Conservation (phyloP, 2,888 invertebrate genomes). For the Autographa pulchrina region DNA sequence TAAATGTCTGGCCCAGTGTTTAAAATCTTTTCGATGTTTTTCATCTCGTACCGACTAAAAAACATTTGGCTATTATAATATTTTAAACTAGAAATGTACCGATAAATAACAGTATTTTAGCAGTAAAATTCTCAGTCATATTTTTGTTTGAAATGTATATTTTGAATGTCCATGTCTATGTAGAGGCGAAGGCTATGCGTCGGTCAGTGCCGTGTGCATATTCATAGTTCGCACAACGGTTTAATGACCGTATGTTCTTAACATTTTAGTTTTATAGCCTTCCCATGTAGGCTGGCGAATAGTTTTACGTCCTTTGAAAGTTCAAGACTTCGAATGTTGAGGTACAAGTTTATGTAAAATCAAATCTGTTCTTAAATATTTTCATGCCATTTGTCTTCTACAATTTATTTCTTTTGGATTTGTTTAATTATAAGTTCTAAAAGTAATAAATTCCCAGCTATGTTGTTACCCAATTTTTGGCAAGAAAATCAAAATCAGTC, state of each 20-base stretch:
- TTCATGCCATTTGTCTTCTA: too few relatives aligned
- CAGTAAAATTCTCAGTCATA: constrained; percentile 27
- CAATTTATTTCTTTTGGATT: too few relatives aligned
- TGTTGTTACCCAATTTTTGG: too few relatives aligned
- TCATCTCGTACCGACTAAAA: not conserved
- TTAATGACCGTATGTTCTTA: constrained; percentile 35
- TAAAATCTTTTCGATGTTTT: not conserved
- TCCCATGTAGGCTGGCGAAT: constrained; percentile 21
- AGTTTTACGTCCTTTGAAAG: constrained; percentile 15
- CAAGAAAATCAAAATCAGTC: too few relatives aligned
- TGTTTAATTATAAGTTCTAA: too few relatives aligned
- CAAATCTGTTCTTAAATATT: too few relatives aligned
- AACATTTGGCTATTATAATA: not conserved
- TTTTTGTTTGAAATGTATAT: constrained; percentile 29
- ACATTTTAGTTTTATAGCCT: constrained; percentile 28
- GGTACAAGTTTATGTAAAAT: too few relatives aligned
- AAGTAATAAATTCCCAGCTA: too few relatives aligned
- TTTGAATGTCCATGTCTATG: constrained; percentile 35
- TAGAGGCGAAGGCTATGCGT: constrained; percentile 20
- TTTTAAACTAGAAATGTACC: not conserved
- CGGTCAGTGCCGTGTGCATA: constrained; percentile 19
- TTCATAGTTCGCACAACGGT: constrained; percentile 33
- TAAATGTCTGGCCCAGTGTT: too few relatives aligned
- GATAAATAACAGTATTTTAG: constrained; percentile 36
- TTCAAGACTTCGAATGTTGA: constrained; percentile 16